phyloP scores from a whole-genome alignment of 2,113 vertebrate genomes.

The Leptocoma aspasia region DNA sequence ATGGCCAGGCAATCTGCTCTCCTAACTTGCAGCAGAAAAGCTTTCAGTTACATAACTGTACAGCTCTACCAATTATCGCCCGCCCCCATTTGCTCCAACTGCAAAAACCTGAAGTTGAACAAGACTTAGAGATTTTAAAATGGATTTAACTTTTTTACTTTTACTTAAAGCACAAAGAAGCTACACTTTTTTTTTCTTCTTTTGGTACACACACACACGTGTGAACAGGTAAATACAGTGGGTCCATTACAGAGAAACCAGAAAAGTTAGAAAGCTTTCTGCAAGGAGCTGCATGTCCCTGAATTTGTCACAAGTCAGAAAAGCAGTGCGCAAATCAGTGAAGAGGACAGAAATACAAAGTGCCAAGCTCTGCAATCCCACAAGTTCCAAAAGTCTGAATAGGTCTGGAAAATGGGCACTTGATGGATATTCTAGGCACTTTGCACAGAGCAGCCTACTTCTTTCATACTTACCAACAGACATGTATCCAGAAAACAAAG shows the following conservation, averaged over 20 bases:
- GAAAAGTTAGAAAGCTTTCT: neutral
- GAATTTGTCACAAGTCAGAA: neutral
- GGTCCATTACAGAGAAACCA: neutral
- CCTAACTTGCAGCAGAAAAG: slow-evolving; percentile 23
- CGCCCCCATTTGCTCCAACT: slow-evolving; percentile 56
- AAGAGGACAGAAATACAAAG: neutral
- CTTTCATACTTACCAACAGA: neutral
- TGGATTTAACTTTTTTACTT: neutral
- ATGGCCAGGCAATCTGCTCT: slow-evolving; percentile 59
- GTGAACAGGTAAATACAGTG: neutral
- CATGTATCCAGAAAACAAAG: neutral
- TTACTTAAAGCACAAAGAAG: neutral
- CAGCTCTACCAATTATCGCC: slow-evolving; percentile 51
- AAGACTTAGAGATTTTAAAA: neutral
- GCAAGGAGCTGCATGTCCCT: neutral
- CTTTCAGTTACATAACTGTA: slow-evolving; percentile 45
- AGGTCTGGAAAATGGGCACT: neutral
- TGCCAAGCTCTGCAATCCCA: neutral
- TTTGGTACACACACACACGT: accelerated
- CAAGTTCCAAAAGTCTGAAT: neutral
- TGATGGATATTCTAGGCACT: neutral
- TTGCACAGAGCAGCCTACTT: neutral
- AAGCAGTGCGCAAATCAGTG: neutral
- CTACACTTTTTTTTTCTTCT: neutral
- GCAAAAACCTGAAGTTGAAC: slow-evolving; percentile 9